Evolutionary conservation across 2,797 vertebrate genomes (phyloP).

Genomic region (Enteromius unitaeniatus): DNA sequence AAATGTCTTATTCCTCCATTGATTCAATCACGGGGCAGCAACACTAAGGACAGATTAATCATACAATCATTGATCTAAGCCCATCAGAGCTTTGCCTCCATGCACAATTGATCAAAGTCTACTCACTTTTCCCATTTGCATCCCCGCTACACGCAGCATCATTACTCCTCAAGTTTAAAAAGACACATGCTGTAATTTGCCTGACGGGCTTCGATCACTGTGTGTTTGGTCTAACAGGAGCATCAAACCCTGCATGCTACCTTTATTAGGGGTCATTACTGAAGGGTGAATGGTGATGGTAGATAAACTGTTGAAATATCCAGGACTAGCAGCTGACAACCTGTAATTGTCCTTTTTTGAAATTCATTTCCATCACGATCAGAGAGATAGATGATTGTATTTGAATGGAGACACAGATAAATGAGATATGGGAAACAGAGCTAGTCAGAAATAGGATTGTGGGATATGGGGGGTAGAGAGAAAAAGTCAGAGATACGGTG

Average conservation of each 20-base stretch:
- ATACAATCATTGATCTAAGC: constrained; percentile 35
- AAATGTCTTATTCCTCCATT: constrained; percentile 31
- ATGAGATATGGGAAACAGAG: constrained; percentile 16
- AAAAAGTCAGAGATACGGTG: constrained; percentile 4
- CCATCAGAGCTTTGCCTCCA: constrained; percentile 22
- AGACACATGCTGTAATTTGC: not conserved
- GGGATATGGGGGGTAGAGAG: not conserved
- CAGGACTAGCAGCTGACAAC: not conserved
- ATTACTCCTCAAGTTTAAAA: not conserved
- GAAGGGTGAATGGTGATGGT: not conserved
- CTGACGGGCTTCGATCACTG: not conserved
- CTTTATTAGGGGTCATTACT: not conserved
- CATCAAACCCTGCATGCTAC: not conserved
- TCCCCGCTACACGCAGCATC: not conserved
- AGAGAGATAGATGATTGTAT: not conserved
- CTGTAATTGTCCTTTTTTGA: not conserved
- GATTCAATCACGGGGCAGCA: constrained; percentile 45
- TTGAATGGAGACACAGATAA: not conserved
- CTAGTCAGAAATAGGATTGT: constrained; percentile 6
- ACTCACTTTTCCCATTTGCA: not conserved
- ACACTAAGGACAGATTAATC: constrained; percentile 32
- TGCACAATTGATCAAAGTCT: constrained; percentile 10
- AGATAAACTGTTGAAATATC: not conserved
- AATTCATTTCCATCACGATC: not conserved
- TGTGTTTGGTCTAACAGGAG: not conserved